Evolutionary conservation across 2,888 invertebrate genomes (phyloP), one percentile per base, ranked within the genome.

Genomic region (Thereva nobilitata): DNA sequence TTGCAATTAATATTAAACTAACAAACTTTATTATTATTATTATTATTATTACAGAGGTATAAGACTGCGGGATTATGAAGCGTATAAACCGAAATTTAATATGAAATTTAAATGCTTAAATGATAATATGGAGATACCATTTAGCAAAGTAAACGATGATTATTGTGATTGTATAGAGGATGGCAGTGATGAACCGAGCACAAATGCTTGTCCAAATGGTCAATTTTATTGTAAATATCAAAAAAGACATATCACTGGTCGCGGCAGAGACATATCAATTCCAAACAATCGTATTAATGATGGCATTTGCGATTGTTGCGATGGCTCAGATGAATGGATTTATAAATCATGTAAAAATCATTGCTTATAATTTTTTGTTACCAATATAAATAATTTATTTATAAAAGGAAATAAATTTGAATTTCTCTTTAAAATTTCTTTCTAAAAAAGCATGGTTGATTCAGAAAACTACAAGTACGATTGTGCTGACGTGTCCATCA

Each of bases 261-360:
- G 77, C 49, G 80, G 78, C 12, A 75, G 73, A 59, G 80, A 79
- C 55, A 75, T 80, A 49, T 77, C 73, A 67, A 84, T 93, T 72
- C 87, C 90, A 7, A 92, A 95, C 1, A 89, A 89, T 70, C 85
- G 90, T 76, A 90, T 98, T 0, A 95, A 96, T 80, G 97, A 97
- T 85, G 93, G 93, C 5, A 89, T 96, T 71, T 97, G 97, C 83
- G 95, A 95, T 80, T 95, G 95, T 75, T 94, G 93, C 79, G 94
- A 94, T 82, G 93, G 93, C n/a, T 91, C 92, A 53, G 94, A 94
- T 80, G 94, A 94, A 79, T 92, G 89, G 88, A 1, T 12, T 10
- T 37, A 38, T 35, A 63, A 12, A 5, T 8, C n/a, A 34, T 63
- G 63, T 35, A 4, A 50, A 52, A 63, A 50, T 10, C 52, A 63